Conservation (phyloP, 1,140 invertebrate genomes). For the Lethrus apterus region DNA sequence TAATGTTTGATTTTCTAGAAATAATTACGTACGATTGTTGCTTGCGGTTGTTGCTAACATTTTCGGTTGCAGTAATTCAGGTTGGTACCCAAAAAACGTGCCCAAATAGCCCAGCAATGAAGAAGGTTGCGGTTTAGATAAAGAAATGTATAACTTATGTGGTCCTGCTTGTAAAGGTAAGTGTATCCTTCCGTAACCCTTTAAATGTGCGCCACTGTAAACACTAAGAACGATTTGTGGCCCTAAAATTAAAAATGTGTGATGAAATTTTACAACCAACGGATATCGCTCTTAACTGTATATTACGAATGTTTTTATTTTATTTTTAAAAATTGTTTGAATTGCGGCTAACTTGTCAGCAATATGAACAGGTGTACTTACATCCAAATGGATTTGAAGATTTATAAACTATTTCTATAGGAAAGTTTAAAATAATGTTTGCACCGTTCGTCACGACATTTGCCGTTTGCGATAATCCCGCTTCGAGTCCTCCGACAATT, state of each 20-base stretch:
- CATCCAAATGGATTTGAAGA: constrained; percentile 38
- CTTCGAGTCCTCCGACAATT: constrained; percentile 35
- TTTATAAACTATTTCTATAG: constrained; percentile 35
- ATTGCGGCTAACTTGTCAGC: not conserved
- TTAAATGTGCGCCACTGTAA: constrained; percentile 30
- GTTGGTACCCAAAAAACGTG: constrained; percentile 39
- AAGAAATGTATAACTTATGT: constrained; percentile 27
- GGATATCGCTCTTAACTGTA: not conserved
- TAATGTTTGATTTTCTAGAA: constrained; percentile 7
- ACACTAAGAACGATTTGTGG: constrained; percentile 38
- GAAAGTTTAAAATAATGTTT: constrained; percentile 36
- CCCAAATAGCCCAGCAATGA: constrained; percentile 35
- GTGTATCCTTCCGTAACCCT: constrained; percentile 36
- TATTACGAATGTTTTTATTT: not conserved
- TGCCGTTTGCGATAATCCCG: constrained; percentile 34
- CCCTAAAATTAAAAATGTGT: constrained; percentile 28
- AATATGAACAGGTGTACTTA: constrained; percentile 22
- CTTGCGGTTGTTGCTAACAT: constrained; percentile 37
- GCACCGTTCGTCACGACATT: constrained; percentile 35
- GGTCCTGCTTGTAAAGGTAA: constrained; percentile 33
- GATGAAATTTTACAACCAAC: not conserved
- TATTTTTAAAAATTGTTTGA: too few species aligned
- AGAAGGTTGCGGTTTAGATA: constrained; percentile 34
- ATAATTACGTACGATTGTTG: constrained; percentile 29
- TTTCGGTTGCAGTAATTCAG: constrained; percentile 36